A percentile compares a stretch with the other conserved stretches of the same genome.
Conservation (phyloP, 1,140 invertebrate species). For the Ruditapes philippinarum region DNA sequence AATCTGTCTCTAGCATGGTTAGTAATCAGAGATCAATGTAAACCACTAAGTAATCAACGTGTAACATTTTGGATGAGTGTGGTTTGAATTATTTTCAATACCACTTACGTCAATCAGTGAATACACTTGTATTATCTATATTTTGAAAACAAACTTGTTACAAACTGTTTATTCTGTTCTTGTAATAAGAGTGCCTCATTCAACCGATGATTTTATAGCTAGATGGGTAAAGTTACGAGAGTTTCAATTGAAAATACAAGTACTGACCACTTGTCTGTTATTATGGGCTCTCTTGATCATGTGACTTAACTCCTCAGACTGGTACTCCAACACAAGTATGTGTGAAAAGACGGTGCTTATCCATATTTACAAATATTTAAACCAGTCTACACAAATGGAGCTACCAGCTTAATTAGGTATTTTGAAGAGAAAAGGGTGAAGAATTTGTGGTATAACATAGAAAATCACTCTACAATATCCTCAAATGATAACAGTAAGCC, state of each 20-base stretch:
- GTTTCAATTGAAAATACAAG: conserved; percentile 56
- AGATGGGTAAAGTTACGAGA: conserved; percentile 2
- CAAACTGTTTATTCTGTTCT: conserved; percentile 33
- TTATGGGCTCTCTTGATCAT: background rate
- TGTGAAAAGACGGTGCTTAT: conserved; percentile 47
- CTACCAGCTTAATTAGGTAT: conserved; percentile 25
- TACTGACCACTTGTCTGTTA: conserved; percentile 46
- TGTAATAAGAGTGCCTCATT: background rate
- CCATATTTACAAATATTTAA: conserved; percentile 51
- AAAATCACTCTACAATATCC: conserved; percentile 12
- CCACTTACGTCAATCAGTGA: background rate
- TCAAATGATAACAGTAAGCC: conserved; percentile 44
- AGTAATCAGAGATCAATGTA: no score
- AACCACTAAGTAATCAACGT: no score
- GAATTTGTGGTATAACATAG: conserved; percentile 25
- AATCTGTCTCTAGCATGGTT: no score
- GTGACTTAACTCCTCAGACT: conserved; percentile 36
- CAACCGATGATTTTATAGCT: conserved; percentile 1
- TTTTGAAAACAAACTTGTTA: conserved; percentile 39
- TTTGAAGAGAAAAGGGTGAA: background rate
- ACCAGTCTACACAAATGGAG: conserved; percentile 39
- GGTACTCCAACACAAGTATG: conserved; percentile 47
- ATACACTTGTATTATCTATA: conserved; percentile 11
- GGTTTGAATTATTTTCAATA: background rate
- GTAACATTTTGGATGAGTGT: background rate